Evolutionary conservation across 1,140 invertebrate genomes (phyloP).

Genomic region (Asobara japonica): DNA sequence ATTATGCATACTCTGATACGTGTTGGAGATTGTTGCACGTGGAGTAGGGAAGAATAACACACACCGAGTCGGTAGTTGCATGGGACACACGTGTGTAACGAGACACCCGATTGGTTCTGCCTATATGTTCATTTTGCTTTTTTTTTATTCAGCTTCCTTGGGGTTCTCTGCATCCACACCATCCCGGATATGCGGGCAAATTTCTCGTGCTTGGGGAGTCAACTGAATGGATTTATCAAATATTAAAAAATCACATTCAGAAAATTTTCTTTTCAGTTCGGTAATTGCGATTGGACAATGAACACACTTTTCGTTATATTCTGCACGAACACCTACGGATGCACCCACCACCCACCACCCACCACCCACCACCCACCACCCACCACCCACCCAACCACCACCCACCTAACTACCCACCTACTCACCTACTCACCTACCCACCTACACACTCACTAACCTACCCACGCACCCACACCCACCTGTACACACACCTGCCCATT

Average conservation of each 20-base stretch:
- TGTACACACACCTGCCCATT: too few relatives aligned
- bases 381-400: too few relatives aligned
- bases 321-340: too few relatives aligned
- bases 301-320: too few relatives aligned
- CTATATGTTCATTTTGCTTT: slow-evolving; percentile 15
- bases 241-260: neutral
- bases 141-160: slow-evolving; percentile 30
- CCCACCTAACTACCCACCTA: too few relatives aligned
- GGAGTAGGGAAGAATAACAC: slow-evolving; percentile 34
- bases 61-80: slow-evolving; percentile 40
- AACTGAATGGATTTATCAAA: neutral
- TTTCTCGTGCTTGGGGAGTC: neutral
- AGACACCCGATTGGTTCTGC: slow-evolving; percentile 46
- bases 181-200: slow-evolving; percentile 25
- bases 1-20: slow-evolving; percentile 57
- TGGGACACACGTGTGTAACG: slow-evolving; percentile 52
- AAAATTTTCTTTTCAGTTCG: neutral
- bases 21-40: slow-evolving; percentile 55
- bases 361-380: too few relatives aligned
- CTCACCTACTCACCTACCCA: too few relatives aligned
- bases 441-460: too few relatives aligned
- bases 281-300: neutral
- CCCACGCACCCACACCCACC: too few relatives aligned
- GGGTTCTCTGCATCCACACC: neutral
- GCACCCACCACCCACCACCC: too few relatives aligned